These are phyloP conservation scores for Drosophila athabasca DNA, from an alignment of 1,140 invertebrate species.

Conservation along the genomic window DNA sequence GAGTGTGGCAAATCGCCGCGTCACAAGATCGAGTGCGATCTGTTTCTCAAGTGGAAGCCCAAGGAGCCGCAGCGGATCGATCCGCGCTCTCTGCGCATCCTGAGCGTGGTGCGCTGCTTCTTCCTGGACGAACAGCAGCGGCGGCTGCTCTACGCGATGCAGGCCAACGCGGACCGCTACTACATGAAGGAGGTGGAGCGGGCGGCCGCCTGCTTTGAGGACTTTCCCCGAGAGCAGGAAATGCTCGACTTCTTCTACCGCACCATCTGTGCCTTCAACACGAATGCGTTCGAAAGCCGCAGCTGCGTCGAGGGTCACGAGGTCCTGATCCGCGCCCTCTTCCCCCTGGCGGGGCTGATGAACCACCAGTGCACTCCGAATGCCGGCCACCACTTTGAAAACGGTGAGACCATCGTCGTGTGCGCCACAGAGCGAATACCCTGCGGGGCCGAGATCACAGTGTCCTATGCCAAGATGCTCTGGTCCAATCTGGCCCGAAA, in stretches of 20 bases:
- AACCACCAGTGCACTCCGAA: conserved; percentile 91
- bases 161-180: conserved; percentile 85
- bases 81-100: conserved; percentile 84
- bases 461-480: conserved; percentile 89
- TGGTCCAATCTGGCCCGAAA: conserved; percentile 89
- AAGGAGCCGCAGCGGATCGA: conserved; percentile 84
- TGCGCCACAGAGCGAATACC: conserved; percentile 87
- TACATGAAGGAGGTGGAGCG: conserved; percentile 86
- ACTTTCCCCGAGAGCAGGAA: conserved; percentile 86
- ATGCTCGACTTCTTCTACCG: conserved; percentile 85
- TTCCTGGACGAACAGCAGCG: conserved; percentile 85
- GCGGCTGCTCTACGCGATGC: conserved; percentile 85
- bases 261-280: conserved; percentile 87
- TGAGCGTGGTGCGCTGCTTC: conserved; percentile 87
- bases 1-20: conserved; percentile 85
- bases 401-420: conserved; percentile 86
- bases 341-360: conserved; percentile 88
- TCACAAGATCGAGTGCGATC: conserved; percentile 86
- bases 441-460: conserved; percentile 88
- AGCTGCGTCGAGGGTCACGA: conserved; percentile 84
- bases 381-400: conserved; percentile 87
- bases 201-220: conserved; percentile 86
- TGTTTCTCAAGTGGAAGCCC: conserved; percentile 85
- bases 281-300: conserved; percentile 90
- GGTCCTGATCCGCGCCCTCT: conserved; percentile 88